Evolutionary conservation across 2,113 vertebrate species (phyloP).

Genomic region (Baryphthengus martii): DNA sequence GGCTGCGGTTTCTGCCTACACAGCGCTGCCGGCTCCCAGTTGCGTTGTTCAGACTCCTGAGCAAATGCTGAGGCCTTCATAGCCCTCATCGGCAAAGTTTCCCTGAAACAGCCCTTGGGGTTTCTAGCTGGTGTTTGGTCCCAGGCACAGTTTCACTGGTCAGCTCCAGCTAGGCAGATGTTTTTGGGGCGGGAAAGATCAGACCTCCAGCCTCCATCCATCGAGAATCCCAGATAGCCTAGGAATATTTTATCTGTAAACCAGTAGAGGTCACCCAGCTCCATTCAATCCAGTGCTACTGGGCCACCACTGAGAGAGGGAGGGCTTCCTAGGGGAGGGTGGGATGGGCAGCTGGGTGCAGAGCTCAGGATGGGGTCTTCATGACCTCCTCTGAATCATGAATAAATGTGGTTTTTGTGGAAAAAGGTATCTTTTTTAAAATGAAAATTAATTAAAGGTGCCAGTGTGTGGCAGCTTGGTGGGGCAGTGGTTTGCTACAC

Average conservation of each 20-base stretch:
- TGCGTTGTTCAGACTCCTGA: no score
- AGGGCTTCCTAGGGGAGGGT: neutral
- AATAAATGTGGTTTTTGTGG: neutral
- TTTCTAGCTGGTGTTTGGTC: neutral
- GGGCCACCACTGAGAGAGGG: neutral
- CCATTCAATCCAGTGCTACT: neutral
- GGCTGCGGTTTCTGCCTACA: neutral
- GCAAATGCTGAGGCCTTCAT: neutral
- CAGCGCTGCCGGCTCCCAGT: neutral
- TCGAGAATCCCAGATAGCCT: no score
- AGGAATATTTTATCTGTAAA: neutral
- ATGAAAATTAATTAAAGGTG: neutral
- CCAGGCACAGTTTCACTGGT: neutral
- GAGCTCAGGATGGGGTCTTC: neutral
- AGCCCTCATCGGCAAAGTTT: fast-evolving
- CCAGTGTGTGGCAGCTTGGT: no score
- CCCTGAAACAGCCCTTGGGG: neutral
- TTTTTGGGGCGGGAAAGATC: neutral
- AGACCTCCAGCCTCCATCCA: neutral
- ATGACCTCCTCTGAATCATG: neutral
- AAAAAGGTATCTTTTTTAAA: neutral
- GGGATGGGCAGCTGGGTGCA: neutral
- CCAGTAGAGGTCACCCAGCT: neutral
- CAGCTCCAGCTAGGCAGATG: neutral
- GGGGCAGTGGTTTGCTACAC: fast-evolving